These are phyloP conservation scores for Salvator merianae DNA, from an alignment of 2,113 vertebrate species.

Conservation along the genomic window DNA sequence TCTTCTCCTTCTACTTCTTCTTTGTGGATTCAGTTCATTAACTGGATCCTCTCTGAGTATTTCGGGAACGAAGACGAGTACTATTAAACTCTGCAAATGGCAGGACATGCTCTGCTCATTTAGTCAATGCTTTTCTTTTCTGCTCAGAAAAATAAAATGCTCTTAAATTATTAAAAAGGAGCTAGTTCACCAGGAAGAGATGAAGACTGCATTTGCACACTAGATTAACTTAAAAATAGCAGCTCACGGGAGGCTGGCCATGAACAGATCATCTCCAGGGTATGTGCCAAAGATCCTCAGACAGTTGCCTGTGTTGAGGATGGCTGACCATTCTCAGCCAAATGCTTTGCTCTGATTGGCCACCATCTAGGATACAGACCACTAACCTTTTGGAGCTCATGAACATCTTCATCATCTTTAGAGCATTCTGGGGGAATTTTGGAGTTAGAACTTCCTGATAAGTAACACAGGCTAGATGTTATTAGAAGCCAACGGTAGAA, in stretches of 20 bases:
- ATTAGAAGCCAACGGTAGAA: too few species aligned
- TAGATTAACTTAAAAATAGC: background rate
- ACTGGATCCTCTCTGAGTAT: background rate
- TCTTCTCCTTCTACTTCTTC: background rate
- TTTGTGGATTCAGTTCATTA: background rate
- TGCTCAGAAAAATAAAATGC: background rate
- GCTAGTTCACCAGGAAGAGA: background rate
- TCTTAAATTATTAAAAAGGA: conserved; percentile 18
- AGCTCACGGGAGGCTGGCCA: background rate
- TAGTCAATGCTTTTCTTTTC: background rate
- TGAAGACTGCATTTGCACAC: background rate
- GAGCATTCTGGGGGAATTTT: too few species aligned
- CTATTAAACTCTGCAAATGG: background rate
- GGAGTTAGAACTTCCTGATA: too few species aligned
- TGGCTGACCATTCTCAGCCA: background rate
- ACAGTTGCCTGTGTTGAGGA: background rate
- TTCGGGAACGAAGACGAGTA: background rate
- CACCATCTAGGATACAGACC: too few species aligned
- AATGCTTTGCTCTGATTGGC: background rate
- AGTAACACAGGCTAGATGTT: too few species aligned
- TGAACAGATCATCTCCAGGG: background rate
- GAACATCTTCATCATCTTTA: too few species aligned
- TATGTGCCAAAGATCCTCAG: too few species aligned
- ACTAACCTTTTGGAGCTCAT: too few species aligned
- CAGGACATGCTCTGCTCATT: background rate